Evolutionary conservation across 2,113 vertebrate genomes (phyloP), one percentile per base, ranked within the genome.

Genomic region (Xenopus borealis): DNA sequence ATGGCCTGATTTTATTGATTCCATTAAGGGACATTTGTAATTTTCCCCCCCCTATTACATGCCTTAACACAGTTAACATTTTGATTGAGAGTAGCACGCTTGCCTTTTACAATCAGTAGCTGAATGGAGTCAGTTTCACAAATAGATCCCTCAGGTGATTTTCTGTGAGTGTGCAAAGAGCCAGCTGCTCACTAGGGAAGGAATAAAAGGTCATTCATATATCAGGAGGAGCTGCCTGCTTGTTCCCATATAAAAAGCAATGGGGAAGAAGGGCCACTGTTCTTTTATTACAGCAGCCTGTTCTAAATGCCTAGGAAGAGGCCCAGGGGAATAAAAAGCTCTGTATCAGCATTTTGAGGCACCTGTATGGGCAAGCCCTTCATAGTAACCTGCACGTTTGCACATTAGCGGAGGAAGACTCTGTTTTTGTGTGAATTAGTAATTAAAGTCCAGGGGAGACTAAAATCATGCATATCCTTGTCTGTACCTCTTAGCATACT

Each of bases 361-460:
- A 73, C 66, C 72, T 73, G 72, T 73, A 66, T 46, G 63, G 45
- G 58, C 72, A 58, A 73, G 72, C 62, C 57, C 72, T 46, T 33
- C 10, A 16, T 66, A 27, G 59, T 13, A 59, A 10, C 16, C 57
- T 59, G 57, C 57, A 59, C 12, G 59, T 40, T 40, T 40, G 33
- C 33, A 40, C 30, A 33, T 33, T 33, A 4, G 30, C 3, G 30
- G 30, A 33, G 30, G 30, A 3, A 33, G 33, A 40, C 33, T 40
- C 33, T 27, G 23, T 27, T 3, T 33, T 33, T 3, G 3, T 33
- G 33, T 40, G 33, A 40, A 40, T 40, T 40, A 40, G 1, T 40
- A 40, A 2, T 33, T n/a, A n/a, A 33, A 33, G 30, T 33, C 30
- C 30, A 33, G 30, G 30, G 30, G 33, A 40, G 5, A 40, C 33